Base-by-base conservation (phyloP, 2,888 invertebrate genomes). In the Ptilodon capucinus region DNA sequence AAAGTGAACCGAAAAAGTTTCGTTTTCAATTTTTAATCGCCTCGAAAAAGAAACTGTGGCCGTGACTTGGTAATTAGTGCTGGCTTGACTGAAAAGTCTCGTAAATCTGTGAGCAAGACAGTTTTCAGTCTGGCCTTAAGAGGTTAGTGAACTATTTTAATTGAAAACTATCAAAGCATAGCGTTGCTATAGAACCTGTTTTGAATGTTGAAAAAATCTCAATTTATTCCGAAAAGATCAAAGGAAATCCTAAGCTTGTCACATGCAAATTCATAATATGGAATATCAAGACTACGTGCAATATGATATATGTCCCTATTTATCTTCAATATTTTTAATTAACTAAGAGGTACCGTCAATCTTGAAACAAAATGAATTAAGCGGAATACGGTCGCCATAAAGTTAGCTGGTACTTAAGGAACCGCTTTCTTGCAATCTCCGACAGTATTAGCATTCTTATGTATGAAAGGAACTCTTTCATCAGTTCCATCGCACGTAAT, bases 381-480 rank as follows among this genome's bases (percentile, higher is more conserved):
- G 44, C 39, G n/a, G 41, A 49, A 55, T 51, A 48, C 35, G 40
- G 16, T 44, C 32, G 43, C 45, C 25, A 64, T 66, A 46, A 49
- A 57, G 63, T 64, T 55, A 63, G 57, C 54, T 2, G 40, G 40
- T 46, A 56, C 56, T 51, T 11, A 34, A 18, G 46, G 21, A 40
- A 35, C 45, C 41, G 39, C 39, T 48, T 48, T 38, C 42, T 17
- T 8, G 39, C 32, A 50, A 46, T 49, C 35, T 17, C 40, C 40
- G 42, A 19, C 46, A 60, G 54, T 52, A 66, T 64, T 64, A 66
- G 64, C 67, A 67, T 65, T 66, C 64, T 58, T 60, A 66, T 60
- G 51, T 52, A 32, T 28, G 30, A 11, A 19, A 40, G 48, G 50
- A 54, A 51, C 54, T 46, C 49, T 66, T 64, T 56, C 60, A 54